Conservation (phyloP, 1,140 invertebrate species). For the Orchestia grillus region DNA sequence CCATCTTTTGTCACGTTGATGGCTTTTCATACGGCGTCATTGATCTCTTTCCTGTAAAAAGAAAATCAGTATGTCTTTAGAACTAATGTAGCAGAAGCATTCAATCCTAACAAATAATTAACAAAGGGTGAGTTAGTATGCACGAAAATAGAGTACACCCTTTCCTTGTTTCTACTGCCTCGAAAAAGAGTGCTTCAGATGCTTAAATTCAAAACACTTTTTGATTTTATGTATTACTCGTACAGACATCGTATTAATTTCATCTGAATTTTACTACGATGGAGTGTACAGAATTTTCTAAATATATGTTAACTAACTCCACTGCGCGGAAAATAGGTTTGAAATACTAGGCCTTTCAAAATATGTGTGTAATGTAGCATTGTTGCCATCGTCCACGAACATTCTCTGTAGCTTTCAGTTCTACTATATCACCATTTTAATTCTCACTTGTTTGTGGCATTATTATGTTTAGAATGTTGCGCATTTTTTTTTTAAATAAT, state of each 20-base stretch:
- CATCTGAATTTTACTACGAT: neutral
- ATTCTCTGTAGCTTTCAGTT: neutral
- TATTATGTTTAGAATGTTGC: neutral
- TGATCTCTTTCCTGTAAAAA: neutral
- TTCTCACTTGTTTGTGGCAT: neutral
- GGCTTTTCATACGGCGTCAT: neutral
- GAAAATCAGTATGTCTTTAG: neutral
- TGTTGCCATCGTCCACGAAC: neutral
- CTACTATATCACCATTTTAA: neutral
- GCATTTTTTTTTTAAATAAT: neutral
- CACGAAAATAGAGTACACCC: neutral
- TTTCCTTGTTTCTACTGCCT: neutral
- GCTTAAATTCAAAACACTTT: neutral
- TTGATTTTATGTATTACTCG: neutral
- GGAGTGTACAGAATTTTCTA: neutral
- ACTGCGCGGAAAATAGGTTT: neutral
- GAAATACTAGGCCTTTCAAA: neutral
- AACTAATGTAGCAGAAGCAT: neutral
- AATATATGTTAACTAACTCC: neutral
- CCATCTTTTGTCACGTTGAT: neutral
- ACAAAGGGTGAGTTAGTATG: neutral
- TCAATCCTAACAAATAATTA: neutral
- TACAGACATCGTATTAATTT: neutral
- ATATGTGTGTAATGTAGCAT: neutral
- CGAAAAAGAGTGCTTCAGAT: neutral